Base-by-base conservation (phyloP, 2,888 invertebrate genomes). In the Smittia aterrima region DNA sequence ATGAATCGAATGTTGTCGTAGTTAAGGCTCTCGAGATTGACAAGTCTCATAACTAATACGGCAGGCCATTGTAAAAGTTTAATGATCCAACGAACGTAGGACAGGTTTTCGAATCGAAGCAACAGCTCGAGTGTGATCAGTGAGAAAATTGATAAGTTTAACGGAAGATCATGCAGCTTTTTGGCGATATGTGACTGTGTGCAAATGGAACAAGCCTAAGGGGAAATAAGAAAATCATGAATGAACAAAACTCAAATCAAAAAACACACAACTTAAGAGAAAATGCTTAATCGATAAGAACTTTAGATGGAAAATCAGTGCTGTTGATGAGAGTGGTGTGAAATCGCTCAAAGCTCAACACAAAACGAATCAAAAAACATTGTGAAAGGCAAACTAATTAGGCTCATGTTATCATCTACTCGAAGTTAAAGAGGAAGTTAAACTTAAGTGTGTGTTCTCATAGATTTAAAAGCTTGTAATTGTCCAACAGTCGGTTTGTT, bases 11-110 rank as follows among this genome's bases (percentile, higher is more conserved):
- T 78, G 77, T 79, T 79, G 77, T 81, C 81, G 77, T 79, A 80
- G 76, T 58, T 62, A 9, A 40, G 9, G 24, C 18, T 13, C 54
- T 72, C 72, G 25, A 80, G 79, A 78, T 78, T 79, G 77, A 81
- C 79, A 77, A 81, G 79, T 78, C 81, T 80, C 79, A 79, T 80
- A 78, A 81, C 78, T 76, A 80, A 77, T 77, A 80, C 77, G 76
- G 81, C 80, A 77, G 81, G 81, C 81, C 80, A 81, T 78, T 81
- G 80, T 76, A 81, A 79, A 76, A 81, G 77, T 79, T 81, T 81
- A 77, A 79, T 78, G 77, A 80, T 79, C 81, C 81, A 81, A 77
- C 78, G 79, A 75, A 80, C 76, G 76, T 80, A 76, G 78, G 77
- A 79, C 77, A 79, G 78, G 76, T 79, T 80, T 77, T 79, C 79